phyloP scores from a whole-genome alignment of 2,113 vertebrate genomes.

The Dasyornis broadbenti region DNA sequence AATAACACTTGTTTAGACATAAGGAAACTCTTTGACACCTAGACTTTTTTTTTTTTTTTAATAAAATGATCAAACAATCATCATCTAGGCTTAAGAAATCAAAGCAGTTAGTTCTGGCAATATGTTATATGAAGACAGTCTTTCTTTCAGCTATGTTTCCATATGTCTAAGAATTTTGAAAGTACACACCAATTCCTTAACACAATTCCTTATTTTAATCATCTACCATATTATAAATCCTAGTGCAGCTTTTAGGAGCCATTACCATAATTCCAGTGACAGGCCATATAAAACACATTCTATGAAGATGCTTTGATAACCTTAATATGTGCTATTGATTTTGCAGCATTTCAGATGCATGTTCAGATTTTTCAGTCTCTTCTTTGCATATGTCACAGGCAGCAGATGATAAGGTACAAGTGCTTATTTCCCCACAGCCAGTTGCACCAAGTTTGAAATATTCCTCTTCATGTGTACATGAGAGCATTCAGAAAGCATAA shows the following conservation, averaged over 20 bases:
- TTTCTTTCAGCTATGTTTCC: conserved; percentile 68
- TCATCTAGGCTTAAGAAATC: conserved; percentile 78
- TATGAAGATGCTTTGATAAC: not conserved
- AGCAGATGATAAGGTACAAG: not conserved
- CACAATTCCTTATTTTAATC: conserved; percentile 60
- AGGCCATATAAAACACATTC: not conserved
- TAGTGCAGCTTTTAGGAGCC: conserved; percentile 17
- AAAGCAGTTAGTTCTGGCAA: conserved; percentile 76
- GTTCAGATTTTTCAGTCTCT: not conserved
- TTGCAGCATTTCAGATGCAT: not conserved
- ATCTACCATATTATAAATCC: conserved; percentile 50
- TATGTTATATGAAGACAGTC: conserved; percentile 62
- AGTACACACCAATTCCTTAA: conserved; percentile 52
- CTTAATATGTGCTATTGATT: not conserved
- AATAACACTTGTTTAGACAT: conserved; percentile 85
- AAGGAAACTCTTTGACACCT: conserved; percentile 87
- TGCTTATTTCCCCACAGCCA: not conserved
- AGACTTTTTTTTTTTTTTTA: conserved; percentile 72
- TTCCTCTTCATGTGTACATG: not conserved
- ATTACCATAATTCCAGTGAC: not conserved
- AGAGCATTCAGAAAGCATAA: not conserved
- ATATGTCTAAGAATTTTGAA: conserved; percentile 68
- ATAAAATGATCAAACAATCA: conserved; percentile 84
- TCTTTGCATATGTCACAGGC: not conserved
- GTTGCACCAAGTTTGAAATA: not conserved